These are phyloP conservation scores for Anthoptus insignis DNA, from an alignment of 2,888 invertebrate genomes.

Conservation along the genomic window DNA sequence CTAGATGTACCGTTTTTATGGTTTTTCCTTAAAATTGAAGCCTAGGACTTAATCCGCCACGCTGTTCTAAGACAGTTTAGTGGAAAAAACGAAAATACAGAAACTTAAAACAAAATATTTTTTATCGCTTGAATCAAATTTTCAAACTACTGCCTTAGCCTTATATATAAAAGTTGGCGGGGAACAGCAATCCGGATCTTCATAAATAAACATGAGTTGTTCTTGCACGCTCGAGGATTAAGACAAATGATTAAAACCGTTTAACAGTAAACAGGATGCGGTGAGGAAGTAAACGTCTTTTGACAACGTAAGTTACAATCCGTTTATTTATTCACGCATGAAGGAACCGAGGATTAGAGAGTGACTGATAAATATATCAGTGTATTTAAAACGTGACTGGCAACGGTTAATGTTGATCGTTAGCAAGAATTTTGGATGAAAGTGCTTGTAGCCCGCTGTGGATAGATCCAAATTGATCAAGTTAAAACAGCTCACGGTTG, in stretches of 20 bases:
- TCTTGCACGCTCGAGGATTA: conserved; percentile 26
- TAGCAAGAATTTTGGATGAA: no score
- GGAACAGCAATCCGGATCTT: conserved; percentile 27
- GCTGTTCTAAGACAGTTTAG: no score
- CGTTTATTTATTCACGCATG: neutral
- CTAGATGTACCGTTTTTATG: no score
- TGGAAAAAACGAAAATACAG: no score
- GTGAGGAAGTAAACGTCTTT: neutral
- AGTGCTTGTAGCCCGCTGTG: no score
- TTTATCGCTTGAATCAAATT: neutral
- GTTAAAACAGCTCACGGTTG: no score
- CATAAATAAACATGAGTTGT: conserved; percentile 35
- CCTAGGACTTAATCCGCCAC: no score
- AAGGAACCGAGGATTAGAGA: neutral
- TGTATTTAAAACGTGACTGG: no score
- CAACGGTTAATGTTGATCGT: no score
- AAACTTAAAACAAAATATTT: neutral
- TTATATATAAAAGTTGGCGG: conserved; percentile 22
- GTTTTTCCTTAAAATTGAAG: no score
- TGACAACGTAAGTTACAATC: neutral
- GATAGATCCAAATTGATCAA: no score
- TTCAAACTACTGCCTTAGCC: neutral
- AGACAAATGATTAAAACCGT: conserved; percentile 27
- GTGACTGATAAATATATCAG: no score
- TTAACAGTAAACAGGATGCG: neutral